These are phyloP conservation scores for Protonemura montana DNA, from an alignment of 2,888 invertebrate genomes.

Conservation along the genomic window DNA sequence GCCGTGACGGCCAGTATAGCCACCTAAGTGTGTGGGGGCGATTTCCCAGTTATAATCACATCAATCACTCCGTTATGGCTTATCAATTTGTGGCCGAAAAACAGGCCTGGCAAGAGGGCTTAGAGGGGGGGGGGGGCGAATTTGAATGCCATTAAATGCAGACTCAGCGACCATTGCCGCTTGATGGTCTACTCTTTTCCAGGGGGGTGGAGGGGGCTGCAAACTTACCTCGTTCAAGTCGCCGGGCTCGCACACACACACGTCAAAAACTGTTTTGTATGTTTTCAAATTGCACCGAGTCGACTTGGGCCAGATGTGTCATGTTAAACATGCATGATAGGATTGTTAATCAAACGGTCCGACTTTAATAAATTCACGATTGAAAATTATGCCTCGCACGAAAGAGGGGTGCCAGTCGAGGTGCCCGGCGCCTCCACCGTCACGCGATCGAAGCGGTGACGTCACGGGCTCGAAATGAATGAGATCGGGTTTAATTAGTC, in stretches of 20 bases:
- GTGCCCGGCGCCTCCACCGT: not conserved
- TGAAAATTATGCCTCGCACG: not conserved
- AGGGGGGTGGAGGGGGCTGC: not conserved
- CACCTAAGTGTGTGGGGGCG: not conserved
- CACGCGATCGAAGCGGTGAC: not conserved
- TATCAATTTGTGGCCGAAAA: constrained; percentile 12
- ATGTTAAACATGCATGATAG: not conserved
- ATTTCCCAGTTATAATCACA: not conserved
- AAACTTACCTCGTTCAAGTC: too few relatives aligned
- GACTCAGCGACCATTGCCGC: not conserved
- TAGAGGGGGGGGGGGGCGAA: not conserved
- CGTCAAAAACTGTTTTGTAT: not conserved
- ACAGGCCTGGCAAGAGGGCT: too few relatives aligned
- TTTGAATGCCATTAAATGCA: not conserved
- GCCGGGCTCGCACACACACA: not conserved
- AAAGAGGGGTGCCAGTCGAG: not conserved
- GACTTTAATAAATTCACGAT: not conserved
- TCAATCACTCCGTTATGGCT: not conserved
- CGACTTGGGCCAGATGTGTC: not conserved
- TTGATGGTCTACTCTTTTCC: not conserved
- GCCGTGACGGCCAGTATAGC: not conserved
- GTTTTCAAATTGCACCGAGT: not conserved
- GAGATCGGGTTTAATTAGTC: not conserved
- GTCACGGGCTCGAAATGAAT: not conserved
- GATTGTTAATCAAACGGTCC: not conserved